Base-by-base conservation (phyloP, 64 coral and sea anemone genomes). In the Actinia tenebrosa region DNA sequence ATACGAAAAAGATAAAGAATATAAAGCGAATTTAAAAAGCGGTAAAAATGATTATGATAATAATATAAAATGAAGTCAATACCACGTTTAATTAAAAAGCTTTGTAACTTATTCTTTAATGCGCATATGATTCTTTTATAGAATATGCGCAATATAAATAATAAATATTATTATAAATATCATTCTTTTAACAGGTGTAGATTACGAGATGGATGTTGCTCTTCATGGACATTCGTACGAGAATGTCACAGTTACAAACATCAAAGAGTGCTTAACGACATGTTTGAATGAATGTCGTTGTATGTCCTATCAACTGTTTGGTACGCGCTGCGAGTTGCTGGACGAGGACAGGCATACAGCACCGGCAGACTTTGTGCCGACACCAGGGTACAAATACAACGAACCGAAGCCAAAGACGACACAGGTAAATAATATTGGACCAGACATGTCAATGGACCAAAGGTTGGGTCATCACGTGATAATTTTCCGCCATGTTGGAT, bases 291-390 rank as follows among this genome's bases (percentile, higher is more conserved):
- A 53, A 17, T 90, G 89, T 18, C 26, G 55, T 23, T 90, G 89
- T 5, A 37, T 85, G 59, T 83, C 89, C 3, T 90, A 59, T 20
- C 89, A 90, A 45, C 45, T 90, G 66, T 72, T 7, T 16, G 64
- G 53, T 16, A 45, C 56, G 44, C 83, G 53, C 22, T 90, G 89
- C 52, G 89, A 90, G 55, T 16, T 90, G 53, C 18, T 90, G 27
- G 43, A 79, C 16, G 89, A 90, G 45, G 66, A 85, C 69, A 90
- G 53, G 59, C 16, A 45, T 16, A 56, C 66, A 7, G 53, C 83
- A 47, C 89, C 72, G 7, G 30, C 54, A 14, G 71, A 85, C 54
- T 85, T 90, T 18, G 43, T 79, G 4, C 1, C 71, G 3, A 78
- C 30, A 45, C 17, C 42, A 25, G 89, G 83, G 1, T 90, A 86